Conservation (phyloP, 1,140 invertebrate species). For the Centruroides sculpturatus region DNA sequence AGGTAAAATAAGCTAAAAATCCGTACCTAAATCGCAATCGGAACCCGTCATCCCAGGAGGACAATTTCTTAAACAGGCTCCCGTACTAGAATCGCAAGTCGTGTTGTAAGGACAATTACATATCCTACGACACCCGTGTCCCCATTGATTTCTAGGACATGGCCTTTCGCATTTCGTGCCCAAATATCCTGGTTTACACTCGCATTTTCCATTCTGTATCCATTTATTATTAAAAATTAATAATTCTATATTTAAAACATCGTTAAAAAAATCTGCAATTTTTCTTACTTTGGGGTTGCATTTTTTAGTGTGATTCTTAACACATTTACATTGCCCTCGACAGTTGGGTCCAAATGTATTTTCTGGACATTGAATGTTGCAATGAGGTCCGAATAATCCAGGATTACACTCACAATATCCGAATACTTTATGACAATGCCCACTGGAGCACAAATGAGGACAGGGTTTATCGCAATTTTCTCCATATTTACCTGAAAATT, state of each 20-base stretch:
- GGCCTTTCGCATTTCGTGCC: constrained; percentile 52
- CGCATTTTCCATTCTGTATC: constrained; percentile 48
- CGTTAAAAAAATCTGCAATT: no score
- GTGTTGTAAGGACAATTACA: constrained; percentile 56
- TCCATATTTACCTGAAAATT: constrained; percentile 7
- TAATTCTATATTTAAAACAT: background rate
- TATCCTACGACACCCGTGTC: constrained; percentile 9
- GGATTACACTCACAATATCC: constrained; percentile 13
- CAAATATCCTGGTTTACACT: constrained; percentile 44
- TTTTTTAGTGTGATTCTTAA: constrained; percentile 12
- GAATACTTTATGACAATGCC: constrained; percentile 8
- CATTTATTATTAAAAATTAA: background rate
- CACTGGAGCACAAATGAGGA: constrained; percentile 8
- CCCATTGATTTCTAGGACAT: constrained; percentile 38
- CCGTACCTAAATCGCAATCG: constrained; percentile 13
- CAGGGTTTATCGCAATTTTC: constrained; percentile 29
- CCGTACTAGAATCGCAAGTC: constrained; percentile 53
- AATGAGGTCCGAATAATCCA: constrained; percentile 11
- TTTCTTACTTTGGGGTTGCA: constrained; percentile 12
- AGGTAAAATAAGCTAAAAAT: constrained; percentile 36
- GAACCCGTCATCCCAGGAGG: constrained; percentile 13
- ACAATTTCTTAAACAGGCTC: constrained; percentile 14
- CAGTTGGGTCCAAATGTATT: constrained; percentile 40
- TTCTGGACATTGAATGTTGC: constrained; percentile 28
- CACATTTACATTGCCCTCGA: constrained; percentile 60